Conservation (phyloP, 2,113 vertebrate genomes). For the Lepus americanus region DNA sequence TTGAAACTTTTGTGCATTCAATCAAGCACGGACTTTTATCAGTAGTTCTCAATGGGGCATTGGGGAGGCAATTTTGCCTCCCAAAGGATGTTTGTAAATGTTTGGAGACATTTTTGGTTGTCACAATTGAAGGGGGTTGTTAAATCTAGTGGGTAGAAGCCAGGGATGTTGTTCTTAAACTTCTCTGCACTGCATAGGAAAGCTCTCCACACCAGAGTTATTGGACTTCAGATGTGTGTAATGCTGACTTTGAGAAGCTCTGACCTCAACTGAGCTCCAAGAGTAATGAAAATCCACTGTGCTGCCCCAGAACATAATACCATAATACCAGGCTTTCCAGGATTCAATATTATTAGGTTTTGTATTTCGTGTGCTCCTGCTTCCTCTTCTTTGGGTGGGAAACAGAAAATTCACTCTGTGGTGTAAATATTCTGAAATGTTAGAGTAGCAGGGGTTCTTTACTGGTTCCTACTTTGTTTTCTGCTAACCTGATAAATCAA, state of each 20-base stretch:
- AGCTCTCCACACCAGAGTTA: background rate
- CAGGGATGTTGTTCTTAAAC: background rate
- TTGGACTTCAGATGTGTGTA: background rate
- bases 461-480: constrained; percentile 30
- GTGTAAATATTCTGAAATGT: constrained; percentile 49
- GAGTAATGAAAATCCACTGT: constrained; percentile 1
- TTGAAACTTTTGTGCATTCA: background rate
- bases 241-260: background rate
- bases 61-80: background rate
- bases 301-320: background rate
- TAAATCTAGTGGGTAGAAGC: background rate
- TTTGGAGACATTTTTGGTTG: constrained; percentile 21
- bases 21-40: background rate
- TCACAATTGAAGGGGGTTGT: background rate
- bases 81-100: background rate
- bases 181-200: background rate
- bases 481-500: background rate
- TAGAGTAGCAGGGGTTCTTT: background rate
- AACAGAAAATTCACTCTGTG: constrained; percentile 8
- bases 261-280: background rate
- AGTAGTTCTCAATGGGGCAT: background rate
- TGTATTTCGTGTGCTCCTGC: background rate
- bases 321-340: background rate
- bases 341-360: constrained; percentile 6
- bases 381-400: background rate